A percentile compares a stretch with the other conserved stretches of the same genome.
phyloP scores from a whole-genome alignment of 2,888 invertebrate species.

The Troides aeacus region DNA sequence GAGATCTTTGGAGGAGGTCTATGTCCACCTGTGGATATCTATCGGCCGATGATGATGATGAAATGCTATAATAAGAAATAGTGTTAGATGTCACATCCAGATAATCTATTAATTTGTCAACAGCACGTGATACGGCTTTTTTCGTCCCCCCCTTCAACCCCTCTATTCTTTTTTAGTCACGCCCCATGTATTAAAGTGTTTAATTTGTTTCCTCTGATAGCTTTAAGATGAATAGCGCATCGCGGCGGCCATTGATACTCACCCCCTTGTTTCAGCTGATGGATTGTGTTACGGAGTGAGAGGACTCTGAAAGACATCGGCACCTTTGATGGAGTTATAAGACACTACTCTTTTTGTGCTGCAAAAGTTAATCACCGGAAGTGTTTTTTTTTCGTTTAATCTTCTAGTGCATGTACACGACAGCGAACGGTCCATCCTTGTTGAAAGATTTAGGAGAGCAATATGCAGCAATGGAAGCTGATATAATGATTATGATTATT shows the following conservation, averaged over 20 bases:
- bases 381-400: slow-evolving; percentile 24
- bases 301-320: slow-evolving; percentile 56
- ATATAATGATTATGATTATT: too few relatives aligned
- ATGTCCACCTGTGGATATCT: too few relatives aligned
- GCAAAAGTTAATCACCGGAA: slow-evolving; percentile 22
- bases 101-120: slow-evolving; percentile 20
- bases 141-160: slow-evolving; percentile 38
- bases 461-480: too few relatives aligned
- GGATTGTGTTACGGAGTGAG: slow-evolving; percentile 53
- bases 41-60: too few relatives aligned
- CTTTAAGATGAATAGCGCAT: slow-evolving; percentile 57
- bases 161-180: slow-evolving; percentile 66
- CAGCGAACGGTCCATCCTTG: too few relatives aligned
- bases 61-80: too few relatives aligned
- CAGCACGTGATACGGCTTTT: slow-evolving; percentile 46
- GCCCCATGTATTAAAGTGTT: slow-evolving; percentile 76
- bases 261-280: slow-evolving; percentile 50
- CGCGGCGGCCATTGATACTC: slow-evolving; percentile 46
- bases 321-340: slow-evolving; percentile 41
- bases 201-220: slow-evolving; percentile 73
- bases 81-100: slow-evolving; percentile 38
- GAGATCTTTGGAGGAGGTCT: too few relatives aligned
- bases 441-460: too few relatives aligned
- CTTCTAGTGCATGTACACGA: too few relatives aligned
- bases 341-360: slow-evolving; percentile 7